Evolutionary conservation across 2,797 vertebrate genomes (phyloP), one percentile per base, ranked within the genome.

Genomic region (Fratercula arctica): DNA sequence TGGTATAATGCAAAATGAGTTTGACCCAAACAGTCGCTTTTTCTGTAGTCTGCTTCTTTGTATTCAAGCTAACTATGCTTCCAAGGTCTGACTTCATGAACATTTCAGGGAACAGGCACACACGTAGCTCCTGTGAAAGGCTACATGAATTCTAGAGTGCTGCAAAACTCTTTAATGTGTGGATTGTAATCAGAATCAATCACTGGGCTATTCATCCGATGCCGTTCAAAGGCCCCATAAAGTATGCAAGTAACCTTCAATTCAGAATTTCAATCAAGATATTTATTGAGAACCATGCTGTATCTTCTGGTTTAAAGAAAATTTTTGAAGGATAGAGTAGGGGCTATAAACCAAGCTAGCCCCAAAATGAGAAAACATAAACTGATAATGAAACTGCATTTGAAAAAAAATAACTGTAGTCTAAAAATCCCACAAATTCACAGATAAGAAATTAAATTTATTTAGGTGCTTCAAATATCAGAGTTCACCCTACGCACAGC

Each of bases 141-240:
- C 89, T 68, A 46, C 51, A 13, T 0, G 0, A 87, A 77, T 29
- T 79, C 70, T 53, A 60, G 72, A 50, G 48, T n/a, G 77, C 93
- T 87, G 84, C 60, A 87, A 50, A 90, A 69, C 43, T 68, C 86
- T 73, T 81, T 79, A 89, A 64, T 54, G 81, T 69, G 54, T 72
- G 80, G 69, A 51, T 67, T 93, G 74, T 74, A 94, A 94, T 83
- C 77, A 92, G 56, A 96, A 93, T 74, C 95, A 90, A 85, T 95
- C 93, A 93, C 77, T 51, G 45, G 46, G 51, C 75, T 93, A 96
- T 92, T 95, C 85, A 94, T 67, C 80, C 4, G 3, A 69, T 76
- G 67, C 45, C 74, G 87, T 78, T 95, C 83, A 95, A 60, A 87
- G 54, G 64, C 29, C 26, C 48, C 46, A 56, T 56, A 60, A 93